Percentiles rank a stretch among this genome's conserved stretches.
Evolutionary conservation across 1,140 invertebrate species (phyloP).

Genomic region (Drosophila willistoni): DNA sequence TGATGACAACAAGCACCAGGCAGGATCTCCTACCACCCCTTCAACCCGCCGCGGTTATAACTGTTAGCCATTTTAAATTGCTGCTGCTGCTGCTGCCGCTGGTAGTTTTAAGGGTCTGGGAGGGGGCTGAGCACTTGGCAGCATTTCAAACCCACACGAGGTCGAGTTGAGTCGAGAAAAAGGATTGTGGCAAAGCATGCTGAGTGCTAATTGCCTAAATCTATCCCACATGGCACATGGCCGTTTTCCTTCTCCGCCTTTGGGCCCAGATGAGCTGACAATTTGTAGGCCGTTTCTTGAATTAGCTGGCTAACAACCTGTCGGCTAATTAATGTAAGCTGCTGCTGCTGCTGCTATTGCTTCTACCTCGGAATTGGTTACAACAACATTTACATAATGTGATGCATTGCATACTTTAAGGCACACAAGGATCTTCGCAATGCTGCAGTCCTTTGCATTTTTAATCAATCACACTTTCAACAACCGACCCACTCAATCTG

Average conservation of each 20-base stretch:
- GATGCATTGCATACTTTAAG: constrained; percentile 32
- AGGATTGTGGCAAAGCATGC: constrained; percentile 24
- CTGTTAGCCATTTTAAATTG: constrained; percentile 45
- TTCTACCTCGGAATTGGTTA: constrained; percentile 16
- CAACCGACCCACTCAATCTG: constrained; percentile 25
- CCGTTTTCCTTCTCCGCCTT: background rate
- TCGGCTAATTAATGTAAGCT: constrained; percentile 58
- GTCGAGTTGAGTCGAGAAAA: constrained; percentile 17
- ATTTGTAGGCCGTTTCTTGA: constrained; percentile 64
- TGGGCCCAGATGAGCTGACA: constrained; percentile 53
- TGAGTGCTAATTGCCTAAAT: constrained; percentile 68
- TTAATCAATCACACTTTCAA: constrained; percentile 55
- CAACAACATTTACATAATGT: constrained; percentile 59
- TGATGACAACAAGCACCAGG: constrained; percentile 21
- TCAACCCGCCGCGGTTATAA: constrained; percentile 8
- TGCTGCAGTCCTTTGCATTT: constrained; percentile 67
- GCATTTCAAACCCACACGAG: constrained; percentile 19
- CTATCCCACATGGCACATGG: constrained; percentile 69
- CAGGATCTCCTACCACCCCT: background rate
- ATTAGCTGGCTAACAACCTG: constrained; percentile 63
- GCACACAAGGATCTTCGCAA: constrained; percentile 39
- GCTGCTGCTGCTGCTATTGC: background rate
- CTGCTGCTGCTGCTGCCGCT: constrained; percentile 21
- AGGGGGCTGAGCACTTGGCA: constrained; percentile 6
- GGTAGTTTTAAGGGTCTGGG: background rate